Conservation (phyloP, 2,797 vertebrate species). For the Ctenopoma kingsleyae region DNA sequence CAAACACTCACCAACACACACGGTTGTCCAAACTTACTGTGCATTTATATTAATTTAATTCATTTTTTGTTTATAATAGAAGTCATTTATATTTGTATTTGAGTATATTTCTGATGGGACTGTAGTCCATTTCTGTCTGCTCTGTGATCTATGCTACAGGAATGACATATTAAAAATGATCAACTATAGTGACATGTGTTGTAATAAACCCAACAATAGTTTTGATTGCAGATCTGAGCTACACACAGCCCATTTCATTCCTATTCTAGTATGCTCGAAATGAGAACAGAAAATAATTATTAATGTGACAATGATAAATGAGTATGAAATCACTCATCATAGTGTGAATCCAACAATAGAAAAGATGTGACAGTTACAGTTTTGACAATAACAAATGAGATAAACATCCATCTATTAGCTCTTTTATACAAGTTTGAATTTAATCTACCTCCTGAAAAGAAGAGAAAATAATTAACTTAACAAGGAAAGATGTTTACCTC, state of each 20-base stretch:
- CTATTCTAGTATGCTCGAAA: slow-evolving; percentile 6
- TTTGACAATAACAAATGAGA: slow-evolving; percentile 18
- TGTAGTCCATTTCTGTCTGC: too few relatives aligned
- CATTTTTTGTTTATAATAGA: too few relatives aligned
- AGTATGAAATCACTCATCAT: not conserved
- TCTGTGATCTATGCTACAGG: too few relatives aligned
- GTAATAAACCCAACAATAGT: not conserved
- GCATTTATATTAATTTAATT: too few relatives aligned
- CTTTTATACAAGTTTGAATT: not conserved
- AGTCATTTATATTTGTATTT: too few relatives aligned
- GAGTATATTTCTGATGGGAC: too few relatives aligned
- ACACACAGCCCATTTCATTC: not conserved
- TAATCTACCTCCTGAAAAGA: slow-evolving; percentile 17
- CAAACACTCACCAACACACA: not conserved
- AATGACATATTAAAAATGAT: too few relatives aligned
- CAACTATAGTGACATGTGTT: too few relatives aligned
- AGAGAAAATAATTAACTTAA: not conserved
- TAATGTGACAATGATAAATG: slow-evolving; percentile 19
- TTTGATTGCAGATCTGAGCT: slow-evolving; percentile 6
- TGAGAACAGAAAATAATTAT: slow-evolving; percentile 15
- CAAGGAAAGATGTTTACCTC: slow-evolving; percentile 7
- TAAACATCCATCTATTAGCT: slow-evolving; percentile 6
- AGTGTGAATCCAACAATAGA: slow-evolving; percentile 11
- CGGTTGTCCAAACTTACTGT: too few relatives aligned
- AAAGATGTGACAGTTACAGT: slow-evolving; percentile 14